These are phyloP conservation scores for Standfussiana lucernea DNA, from an alignment of 2,888 invertebrate species.

Conservation along the genomic window DNA sequence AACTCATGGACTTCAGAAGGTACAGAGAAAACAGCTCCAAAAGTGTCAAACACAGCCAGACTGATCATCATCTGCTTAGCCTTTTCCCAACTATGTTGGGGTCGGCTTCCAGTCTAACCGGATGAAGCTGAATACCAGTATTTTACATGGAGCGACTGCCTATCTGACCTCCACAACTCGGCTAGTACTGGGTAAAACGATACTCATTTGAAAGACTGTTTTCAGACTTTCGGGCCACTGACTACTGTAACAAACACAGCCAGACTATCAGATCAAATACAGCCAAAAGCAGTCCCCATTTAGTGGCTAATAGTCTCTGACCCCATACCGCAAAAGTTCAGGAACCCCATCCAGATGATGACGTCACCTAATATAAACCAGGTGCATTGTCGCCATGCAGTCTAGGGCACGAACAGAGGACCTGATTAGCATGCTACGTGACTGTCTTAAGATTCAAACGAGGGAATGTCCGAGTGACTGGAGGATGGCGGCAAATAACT, in stretches of 20 bases:
- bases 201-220: no score
- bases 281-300: background rate
- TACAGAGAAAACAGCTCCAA: background rate
- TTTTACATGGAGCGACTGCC: no score
- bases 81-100: no score
- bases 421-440: conserved; percentile 48
- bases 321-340: background rate
- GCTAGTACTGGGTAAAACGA: no score
- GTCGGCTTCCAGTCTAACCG: no score
- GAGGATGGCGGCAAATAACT: conserved; percentile 1
- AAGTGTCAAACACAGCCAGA: background rate
- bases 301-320: background rate
- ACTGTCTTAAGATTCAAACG: conserved; percentile 38
- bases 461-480: conserved; percentile 8
- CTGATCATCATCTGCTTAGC: no score
- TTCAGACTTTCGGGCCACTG: no score
- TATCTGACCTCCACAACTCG: no score
- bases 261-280: background rate
- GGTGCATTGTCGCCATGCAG: conserved; percentile 51
- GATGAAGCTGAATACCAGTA: no score
- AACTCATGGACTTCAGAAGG: background rate
- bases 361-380: conserved; percentile 33
- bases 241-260: no score
- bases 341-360: conserved; percentile 22
- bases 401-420: conserved; percentile 30